Conservation (phyloP, 1,140 invertebrate genomes). For the Caenorhabditis elegans region DNA sequence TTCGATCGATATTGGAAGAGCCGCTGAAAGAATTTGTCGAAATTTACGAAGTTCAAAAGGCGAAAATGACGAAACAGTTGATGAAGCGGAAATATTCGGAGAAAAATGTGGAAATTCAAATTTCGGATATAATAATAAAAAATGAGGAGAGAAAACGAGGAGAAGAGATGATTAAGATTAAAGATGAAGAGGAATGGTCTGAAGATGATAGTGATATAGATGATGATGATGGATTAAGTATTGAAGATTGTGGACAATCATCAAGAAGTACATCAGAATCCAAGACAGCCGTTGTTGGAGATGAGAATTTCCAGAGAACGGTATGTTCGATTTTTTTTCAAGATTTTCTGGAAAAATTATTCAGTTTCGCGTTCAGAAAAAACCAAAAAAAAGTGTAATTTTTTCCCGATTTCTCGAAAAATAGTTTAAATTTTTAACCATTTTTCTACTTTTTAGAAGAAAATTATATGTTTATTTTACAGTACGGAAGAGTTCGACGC, state of each 20-base stretch:
- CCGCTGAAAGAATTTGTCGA: neutral
- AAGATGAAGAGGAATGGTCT: neutral
- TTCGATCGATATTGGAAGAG: neutral
- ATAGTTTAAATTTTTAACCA: no score
- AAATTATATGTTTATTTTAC: no score
- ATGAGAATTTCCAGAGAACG: neutral
- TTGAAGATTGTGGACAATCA: neutral
- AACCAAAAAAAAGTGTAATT: no score
- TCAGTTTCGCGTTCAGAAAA: no score
- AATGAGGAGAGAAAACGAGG: neutral
- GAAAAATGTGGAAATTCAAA: neutral
- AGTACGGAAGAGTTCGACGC: slow-evolving; percentile 13
- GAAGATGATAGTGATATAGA: neutral
- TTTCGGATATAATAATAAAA: neutral
- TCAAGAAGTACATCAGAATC: neutral
- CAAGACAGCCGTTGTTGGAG: neutral
- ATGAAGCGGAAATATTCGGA: neutral
- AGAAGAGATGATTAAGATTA: neutral
- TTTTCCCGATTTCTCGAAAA: no score
- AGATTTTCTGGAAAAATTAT: no score
- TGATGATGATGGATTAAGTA: neutral
- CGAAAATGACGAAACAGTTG: neutral
- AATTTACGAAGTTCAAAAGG: neutral
- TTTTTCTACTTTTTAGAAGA: no score
- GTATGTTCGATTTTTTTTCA: neutral